Evolutionary conservation across 2,888 invertebrate species (phyloP).

Genomic region (Horisme vitalbata): DNA sequence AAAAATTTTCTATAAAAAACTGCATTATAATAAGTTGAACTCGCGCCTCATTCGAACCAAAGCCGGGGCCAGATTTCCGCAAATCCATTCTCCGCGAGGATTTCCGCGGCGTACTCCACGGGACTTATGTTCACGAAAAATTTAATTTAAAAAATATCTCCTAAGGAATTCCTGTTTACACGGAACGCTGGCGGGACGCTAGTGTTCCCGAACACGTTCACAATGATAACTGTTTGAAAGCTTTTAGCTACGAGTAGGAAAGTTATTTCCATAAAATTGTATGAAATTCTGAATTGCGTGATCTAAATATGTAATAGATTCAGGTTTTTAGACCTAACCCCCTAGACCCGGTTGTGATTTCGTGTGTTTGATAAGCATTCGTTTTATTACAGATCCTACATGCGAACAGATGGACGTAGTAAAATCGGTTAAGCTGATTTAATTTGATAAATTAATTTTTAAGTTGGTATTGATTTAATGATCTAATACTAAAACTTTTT

Average conservation of each 20-base stretch:
- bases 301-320: background rate
- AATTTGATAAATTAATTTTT: too few species aligned
- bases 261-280: background rate
- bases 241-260: background rate
- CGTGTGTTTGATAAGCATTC: too few species aligned
- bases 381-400: too few species aligned
- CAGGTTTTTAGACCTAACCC: too few species aligned
- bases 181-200: slow-evolving; percentile 10
- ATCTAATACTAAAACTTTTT: slow-evolving; percentile 26
- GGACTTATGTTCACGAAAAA: slow-evolving; percentile 53
- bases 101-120: slow-evolving; percentile 40
- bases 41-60: background rate
- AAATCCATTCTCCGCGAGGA: slow-evolving; percentile 43
- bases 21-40: too few species aligned
- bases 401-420: too few species aligned
- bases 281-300: background rate
- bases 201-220: slow-evolving; percentile 24
- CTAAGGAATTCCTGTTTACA: slow-evolving; percentile 23
- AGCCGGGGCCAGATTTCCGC: slow-evolving; percentile 30
- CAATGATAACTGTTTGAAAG: background rate
- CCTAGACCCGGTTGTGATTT: too few species aligned
- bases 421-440: too few species aligned
- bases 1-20: too few species aligned
- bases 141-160: slow-evolving; percentile 61
- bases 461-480: too few species aligned